Evolutionary conservation across 2,113 vertebrate species (phyloP).

Genomic region (Myotis brandtii): DNA sequence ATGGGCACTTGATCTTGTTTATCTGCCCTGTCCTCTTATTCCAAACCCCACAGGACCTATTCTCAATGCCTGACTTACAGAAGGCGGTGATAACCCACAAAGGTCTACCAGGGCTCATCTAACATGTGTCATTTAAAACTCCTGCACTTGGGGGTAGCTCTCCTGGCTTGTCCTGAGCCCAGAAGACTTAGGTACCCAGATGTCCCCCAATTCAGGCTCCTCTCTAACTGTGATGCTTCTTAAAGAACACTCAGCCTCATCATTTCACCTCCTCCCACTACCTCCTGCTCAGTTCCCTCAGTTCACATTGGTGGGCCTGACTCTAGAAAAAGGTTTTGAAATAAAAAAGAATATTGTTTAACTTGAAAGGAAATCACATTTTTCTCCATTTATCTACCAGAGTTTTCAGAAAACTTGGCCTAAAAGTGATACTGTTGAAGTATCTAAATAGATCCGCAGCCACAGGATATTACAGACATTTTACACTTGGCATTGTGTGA

Average conservation of each 20-base stretch:
- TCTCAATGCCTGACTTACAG: not conserved
- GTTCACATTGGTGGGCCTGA: not conserved
- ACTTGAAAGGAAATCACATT: not conserved
- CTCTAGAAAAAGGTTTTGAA: not conserved
- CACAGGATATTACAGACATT: not conserved
- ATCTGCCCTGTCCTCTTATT: not conserved
- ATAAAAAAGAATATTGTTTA: conserved; percentile 17
- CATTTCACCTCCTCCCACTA: too few species aligned
- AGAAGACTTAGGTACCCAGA: not conserved
- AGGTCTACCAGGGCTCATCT: too few species aligned
- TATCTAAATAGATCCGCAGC: not conserved
- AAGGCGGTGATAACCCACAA: not conserved
- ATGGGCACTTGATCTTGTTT: not conserved
- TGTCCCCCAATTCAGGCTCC: not conserved
- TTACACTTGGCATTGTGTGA: not conserved
- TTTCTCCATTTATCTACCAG: not conserved
- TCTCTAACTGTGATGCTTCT: not conserved
- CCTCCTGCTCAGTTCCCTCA: not conserved
- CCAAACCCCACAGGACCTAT: fast-evolving
- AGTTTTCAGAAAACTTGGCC: conserved; percentile 46
- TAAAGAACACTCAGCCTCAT: not conserved
- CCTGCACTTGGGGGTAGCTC: too few species aligned
- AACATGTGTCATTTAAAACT: not conserved
- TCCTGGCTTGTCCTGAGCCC: not conserved
- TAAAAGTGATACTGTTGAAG: not conserved